A percentile compares a stretch with the other conserved stretches of the same genome.
These are phyloP conservation scores for Eupristina koningsbergeri DNA, from an alignment of 1,140 invertebrate genomes.

Conservation along the genomic window DNA sequence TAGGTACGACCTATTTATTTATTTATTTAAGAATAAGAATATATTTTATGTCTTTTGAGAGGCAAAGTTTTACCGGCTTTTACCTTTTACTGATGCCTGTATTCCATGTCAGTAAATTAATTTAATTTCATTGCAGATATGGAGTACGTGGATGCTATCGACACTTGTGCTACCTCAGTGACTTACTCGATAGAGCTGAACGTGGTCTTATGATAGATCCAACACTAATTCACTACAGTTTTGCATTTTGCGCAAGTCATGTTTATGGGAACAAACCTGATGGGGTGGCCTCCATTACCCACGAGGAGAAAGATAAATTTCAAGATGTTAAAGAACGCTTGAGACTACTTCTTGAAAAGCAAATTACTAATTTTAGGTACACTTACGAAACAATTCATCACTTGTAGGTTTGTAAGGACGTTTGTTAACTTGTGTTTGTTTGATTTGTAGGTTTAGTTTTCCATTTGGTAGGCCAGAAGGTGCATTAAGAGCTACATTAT, in stretches of 20 bases:
- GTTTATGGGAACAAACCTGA: conserved; percentile 97
- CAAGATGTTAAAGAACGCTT: conserved; percentile 97
- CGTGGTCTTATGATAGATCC: conserved; percentile 97
- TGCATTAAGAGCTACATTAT: conserved; percentile 95
- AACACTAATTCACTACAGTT: conserved; percentile 98
- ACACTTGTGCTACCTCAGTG: conserved; percentile 96
- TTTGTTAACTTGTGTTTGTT: not conserved
- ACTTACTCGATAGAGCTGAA: conserved; percentile 95
- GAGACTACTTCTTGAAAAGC: conserved; percentile 93
- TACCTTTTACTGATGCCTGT: not conserved
- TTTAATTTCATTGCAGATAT: conserved; percentile 77
- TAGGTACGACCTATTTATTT: conserved; percentile 68
- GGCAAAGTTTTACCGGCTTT: no score
- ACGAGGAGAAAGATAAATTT: conserved; percentile 98
- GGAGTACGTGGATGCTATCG: conserved; percentile 97
- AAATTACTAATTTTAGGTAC: conserved; percentile 98
- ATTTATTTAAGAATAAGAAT: no score
- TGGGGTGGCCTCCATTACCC: conserved; percentile 97
- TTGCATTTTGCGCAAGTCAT: conserved; percentile 98
- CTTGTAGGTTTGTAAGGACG: not conserved
- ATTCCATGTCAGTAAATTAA: not conserved
- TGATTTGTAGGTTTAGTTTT: conserved; percentile 87
- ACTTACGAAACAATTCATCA: conserved; percentile 11
- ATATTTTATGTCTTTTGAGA: no score
- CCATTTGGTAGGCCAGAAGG: conserved; percentile 99